Conservation (phyloP, 1,140 invertebrate species). For the Calosoma granatense region DNA sequence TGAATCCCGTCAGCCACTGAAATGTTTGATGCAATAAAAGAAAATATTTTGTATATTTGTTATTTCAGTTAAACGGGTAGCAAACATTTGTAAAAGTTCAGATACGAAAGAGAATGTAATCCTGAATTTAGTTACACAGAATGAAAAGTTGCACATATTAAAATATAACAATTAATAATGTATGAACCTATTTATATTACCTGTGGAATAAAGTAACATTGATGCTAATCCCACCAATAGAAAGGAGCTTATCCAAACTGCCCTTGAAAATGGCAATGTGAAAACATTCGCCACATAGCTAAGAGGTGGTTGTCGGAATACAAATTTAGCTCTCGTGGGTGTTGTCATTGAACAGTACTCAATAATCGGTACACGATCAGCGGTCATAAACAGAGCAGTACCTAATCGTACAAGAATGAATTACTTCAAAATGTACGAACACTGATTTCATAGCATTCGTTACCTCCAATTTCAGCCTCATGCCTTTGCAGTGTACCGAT, state of each 20-base stretch:
- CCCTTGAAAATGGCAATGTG: slow-evolving; percentile 12
- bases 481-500: slow-evolving; percentile 20
- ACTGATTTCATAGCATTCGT: background rate
- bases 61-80: too few species aligned
- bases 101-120: too few species aligned
- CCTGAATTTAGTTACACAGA: too few species aligned
- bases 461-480: slow-evolving; percentile 22
- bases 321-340: slow-evolving; percentile 10
- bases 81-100: too few species aligned
- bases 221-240: background rate
- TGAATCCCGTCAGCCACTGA: too few species aligned
- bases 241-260: slow-evolving; percentile 8
- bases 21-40: too few species aligned
- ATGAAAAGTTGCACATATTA: too few species aligned
- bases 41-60: background rate
- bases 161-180: too few species aligned
- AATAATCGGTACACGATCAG: slow-evolving; percentile 7
- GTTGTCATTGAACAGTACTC: slow-evolving; percentile 6
- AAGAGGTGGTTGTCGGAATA: slow-evolving; percentile 14
- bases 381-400: slow-evolving; percentile 6
- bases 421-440: background rate
- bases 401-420: slow-evolving; percentile 7
- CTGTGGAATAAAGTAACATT: slow-evolving; percentile 4
- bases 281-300: slow-evolving; percentile 15
- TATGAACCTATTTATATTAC: too few species aligned